Base-by-base conservation (phyloP, 2,797 vertebrate species). In the Monodelphis domestica region DNA sequence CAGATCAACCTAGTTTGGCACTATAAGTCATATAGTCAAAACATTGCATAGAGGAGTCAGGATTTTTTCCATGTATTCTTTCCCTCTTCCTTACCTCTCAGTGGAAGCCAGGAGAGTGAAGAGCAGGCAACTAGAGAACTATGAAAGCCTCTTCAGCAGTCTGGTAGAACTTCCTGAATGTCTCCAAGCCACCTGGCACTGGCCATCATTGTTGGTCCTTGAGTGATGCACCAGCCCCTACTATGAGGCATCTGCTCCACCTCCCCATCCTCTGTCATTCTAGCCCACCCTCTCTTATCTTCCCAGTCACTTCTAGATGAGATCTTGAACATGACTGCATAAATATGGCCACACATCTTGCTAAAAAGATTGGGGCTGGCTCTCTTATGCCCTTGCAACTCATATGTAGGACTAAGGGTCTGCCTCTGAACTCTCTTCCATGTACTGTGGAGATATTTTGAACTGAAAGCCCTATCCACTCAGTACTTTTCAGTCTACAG, bases 161-260 rank as follows among this genome's bases (percentile, higher is more conserved):
- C 63, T 70, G n/a, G n/a, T 5, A 70, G n/a, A 70, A 38, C 14
- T 70, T 70, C 9, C 63, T n/a, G 38, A n/a, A 70, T 70, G 14
- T 70, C 1, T 38, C 14, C 15, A 4, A 2, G 5, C 7, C 0
- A 17, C 15, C n/a, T 70, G 1, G 15, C n/a, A 21, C 15, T 38
- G 6, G 94, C 95, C 97, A 93, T 94, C 93, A 94, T 97, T 97
- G 97, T 97, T 97, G 97, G 96, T 96, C 95, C 33, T 63, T 33
- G 4, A 63, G 59, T 15, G 33, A 63, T 15, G 2, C 12, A 63
- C 12, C 4, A 63, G 4, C 5, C 59, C 26, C 26, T 12, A 33
- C 12, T 63, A 63, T 63, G 33, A 63, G 33, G 59, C 12, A 63
- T n/a, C 57, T 3, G 55, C 89, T 91, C 55, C 45, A 14, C 2